Percentiles rank a stretch among this genome's conserved stretches.
Conservation (phyloP, 2,888 invertebrate species). For the Asteroscopus sphinx region DNA sequence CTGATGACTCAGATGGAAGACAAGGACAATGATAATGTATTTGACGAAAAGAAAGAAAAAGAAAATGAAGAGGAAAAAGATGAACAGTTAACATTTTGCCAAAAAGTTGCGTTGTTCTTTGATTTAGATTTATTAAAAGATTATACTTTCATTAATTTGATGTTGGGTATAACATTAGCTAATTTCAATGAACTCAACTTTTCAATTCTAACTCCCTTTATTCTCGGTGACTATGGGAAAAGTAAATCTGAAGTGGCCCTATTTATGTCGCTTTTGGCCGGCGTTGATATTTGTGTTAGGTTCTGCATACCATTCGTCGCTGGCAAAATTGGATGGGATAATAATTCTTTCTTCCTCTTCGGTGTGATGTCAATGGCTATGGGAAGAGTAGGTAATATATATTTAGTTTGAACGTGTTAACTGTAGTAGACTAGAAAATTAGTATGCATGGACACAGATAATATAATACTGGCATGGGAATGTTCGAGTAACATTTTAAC, state of each 20-base stretch:
- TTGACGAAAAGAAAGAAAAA: slow-evolving; percentile 64
- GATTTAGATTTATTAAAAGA: slow-evolving; percentile 93
- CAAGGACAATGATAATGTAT: slow-evolving; percentile 74
- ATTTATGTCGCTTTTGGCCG: slow-evolving; percentile 92
- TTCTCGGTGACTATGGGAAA: slow-evolving; percentile 92
- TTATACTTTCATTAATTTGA: slow-evolving; percentile 92
- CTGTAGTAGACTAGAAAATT: no score
- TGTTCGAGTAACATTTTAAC: no score
- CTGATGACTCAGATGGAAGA: slow-evolving; percentile 70
- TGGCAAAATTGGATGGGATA: slow-evolving; percentile 92
- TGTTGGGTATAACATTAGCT: slow-evolving; percentile 92
- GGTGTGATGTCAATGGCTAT: slow-evolving; percentile 92
- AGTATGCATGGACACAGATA: no score
- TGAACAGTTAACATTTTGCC: slow-evolving; percentile 79
- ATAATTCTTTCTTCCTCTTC: slow-evolving; percentile 92
- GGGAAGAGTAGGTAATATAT: slow-evolving; percentile 90
- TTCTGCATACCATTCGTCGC: slow-evolving; percentile 92
- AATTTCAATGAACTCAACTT: slow-evolving; percentile 93
- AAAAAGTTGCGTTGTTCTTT: slow-evolving; percentile 91
- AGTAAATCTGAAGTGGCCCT: slow-evolving; percentile 90
- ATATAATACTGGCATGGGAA: no score
- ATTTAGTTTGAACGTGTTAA: no score
- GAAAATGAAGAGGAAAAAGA: slow-evolving; percentile 61
- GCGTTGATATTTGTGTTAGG: slow-evolving; percentile 91
- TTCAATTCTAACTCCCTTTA: slow-evolving; percentile 93